Conservation (phyloP, 2,888 invertebrate species). For the Melieria omissa region DNA sequence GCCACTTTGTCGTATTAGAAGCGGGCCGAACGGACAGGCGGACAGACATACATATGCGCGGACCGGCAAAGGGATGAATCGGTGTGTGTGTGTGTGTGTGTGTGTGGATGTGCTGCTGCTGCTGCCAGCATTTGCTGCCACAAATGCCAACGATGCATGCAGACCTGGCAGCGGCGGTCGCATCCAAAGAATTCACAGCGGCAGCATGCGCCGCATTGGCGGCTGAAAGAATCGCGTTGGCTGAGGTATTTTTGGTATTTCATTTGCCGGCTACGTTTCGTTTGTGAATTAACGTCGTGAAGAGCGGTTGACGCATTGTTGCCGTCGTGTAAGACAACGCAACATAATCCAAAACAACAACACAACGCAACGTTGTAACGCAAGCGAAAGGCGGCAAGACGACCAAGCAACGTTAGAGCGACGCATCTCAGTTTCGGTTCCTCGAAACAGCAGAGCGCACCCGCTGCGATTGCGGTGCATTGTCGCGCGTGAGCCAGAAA, state of each 20-base stretch:
- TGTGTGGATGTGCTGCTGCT: neutral
- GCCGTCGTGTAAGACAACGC: neutral
- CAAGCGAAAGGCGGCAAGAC: too few species aligned
- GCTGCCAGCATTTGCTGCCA: constrained; percentile 11
- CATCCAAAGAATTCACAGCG: constrained; percentile 12
- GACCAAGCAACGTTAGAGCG: too few species aligned
- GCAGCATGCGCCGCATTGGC: constrained; percentile 13
- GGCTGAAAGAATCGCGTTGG: neutral
- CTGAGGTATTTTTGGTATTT: constrained; percentile 35
- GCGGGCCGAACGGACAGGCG: too few species aligned
- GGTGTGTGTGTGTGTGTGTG: neutral
- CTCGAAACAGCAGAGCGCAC: too few species aligned
- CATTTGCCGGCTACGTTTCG: constrained; percentile 61
- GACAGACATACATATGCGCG: too few species aligned
- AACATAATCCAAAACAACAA: too few species aligned
- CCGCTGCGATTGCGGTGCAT: too few species aligned
- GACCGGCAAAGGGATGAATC: neutral
- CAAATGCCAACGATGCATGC: neutral
- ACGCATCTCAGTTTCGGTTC: too few species aligned
- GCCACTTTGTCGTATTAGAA: neutral
- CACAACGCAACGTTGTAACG: too few species aligned
- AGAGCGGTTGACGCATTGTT: constrained; percentile 33
- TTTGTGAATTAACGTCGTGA: constrained; percentile 46
- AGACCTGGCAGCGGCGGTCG: constrained; percentile 2
- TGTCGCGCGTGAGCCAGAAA: too few species aligned